These are phyloP conservation scores for Etheostoma spectabile DNA, from an alignment of 2,113 vertebrate species.

Conservation along the genomic window DNA sequence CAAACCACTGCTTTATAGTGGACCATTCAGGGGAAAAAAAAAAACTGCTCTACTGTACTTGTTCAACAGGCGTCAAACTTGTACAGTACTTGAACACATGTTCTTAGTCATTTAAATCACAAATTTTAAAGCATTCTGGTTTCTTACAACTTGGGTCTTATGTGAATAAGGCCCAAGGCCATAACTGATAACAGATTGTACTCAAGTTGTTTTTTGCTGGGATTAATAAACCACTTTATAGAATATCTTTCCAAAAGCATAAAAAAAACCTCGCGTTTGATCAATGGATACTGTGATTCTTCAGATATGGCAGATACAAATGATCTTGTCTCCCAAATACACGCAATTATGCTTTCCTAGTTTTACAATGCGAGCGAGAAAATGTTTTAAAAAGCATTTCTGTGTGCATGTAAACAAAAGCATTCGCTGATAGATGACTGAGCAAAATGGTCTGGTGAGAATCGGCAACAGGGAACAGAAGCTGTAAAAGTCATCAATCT, in stretches of 20 bases:
- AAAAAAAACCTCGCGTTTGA: neutral
- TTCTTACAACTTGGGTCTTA: too few species aligned
- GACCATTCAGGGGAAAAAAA: slow-evolving; percentile 49
- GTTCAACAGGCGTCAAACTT: slow-evolving; percentile 65
- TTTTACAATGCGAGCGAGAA: neutral
- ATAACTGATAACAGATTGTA: neutral
- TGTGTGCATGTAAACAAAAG: slow-evolving; percentile 3
- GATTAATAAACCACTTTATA: neutral
- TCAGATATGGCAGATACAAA: slow-evolving; percentile 3
- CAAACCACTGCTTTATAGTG: slow-evolving; percentile 62
- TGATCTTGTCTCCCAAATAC: neutral
- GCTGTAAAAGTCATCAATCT: neutral
- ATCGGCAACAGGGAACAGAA: neutral
- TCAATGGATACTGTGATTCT: neutral
- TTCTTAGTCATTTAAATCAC: neutral
- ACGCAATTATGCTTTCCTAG: neutral
- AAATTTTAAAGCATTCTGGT: neutral
- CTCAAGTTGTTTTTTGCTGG: neutral
- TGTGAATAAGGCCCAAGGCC: neutral
- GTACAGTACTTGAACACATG: too few species aligned
- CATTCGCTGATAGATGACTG: neutral
- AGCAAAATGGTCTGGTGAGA: slow-evolving; percentile 10
- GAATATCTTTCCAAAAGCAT: slow-evolving; percentile 1
- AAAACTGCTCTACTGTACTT: slow-evolving; percentile 60
- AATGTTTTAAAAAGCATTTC: neutral